Percentiles rank a stretch among this genome's conserved stretches.
These are phyloP conservation scores for Seira ritae DNA, from an alignment of 2,888 invertebrate genomes.

Conservation along the genomic window DNA sequence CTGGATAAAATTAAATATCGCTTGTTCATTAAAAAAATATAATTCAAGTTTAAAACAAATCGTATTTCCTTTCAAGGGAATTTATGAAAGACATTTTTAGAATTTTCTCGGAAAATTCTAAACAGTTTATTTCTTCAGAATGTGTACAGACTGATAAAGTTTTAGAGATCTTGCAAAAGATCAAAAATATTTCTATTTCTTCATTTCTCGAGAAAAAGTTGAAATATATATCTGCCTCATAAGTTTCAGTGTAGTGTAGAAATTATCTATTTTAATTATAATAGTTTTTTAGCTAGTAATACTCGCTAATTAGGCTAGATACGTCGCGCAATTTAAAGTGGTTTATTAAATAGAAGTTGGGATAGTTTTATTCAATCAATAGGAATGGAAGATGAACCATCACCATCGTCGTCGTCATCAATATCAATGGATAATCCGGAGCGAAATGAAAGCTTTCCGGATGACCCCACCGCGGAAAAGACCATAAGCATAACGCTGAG, in stretches of 20 bases:
- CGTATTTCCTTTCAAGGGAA: neutral
- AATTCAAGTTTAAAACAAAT: neutral
- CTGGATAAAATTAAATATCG: too few species aligned
- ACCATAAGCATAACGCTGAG: neutral
- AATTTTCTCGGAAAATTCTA: slow-evolving; percentile 10
- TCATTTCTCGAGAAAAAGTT: too few species aligned
- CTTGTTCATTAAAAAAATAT: too few species aligned
- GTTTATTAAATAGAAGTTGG: neutral
- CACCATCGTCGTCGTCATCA: neutral
- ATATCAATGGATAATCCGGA: neutral
- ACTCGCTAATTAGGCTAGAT: slow-evolving; percentile 55
- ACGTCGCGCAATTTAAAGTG: neutral
- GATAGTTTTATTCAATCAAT: too few species aligned
- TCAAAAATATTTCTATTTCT: neutral
- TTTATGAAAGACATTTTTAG: slow-evolving; percentile 12
- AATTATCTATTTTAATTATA: neutral
- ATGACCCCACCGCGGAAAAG: neutral
- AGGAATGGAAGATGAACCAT: slow-evolving; percentile 43
- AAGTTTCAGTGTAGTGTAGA: too few species aligned
- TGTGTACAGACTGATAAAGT: neutral
- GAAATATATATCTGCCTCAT: too few species aligned
- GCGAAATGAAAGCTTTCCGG: neutral
- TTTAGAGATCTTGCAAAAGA: neutral
- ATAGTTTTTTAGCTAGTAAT: slow-evolving; percentile 53
- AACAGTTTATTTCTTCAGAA: neutral